Base-by-base conservation (phyloP, 2,797 vertebrate genomes). In the Carapus acus region DNA sequence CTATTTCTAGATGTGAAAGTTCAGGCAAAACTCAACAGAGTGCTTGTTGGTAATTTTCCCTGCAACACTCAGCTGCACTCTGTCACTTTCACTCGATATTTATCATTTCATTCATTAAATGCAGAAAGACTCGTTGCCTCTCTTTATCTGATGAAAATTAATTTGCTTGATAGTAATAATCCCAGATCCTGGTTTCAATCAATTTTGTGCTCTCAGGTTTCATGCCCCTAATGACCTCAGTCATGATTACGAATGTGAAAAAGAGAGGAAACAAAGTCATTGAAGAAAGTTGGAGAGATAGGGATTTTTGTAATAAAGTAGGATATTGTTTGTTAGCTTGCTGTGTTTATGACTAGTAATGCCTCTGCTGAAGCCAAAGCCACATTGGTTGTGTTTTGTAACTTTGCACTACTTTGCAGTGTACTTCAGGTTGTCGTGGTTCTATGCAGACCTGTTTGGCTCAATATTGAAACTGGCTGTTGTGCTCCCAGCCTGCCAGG, bases 401-500 rank as follows among this genome's bases (percentile, higher is more conserved):
- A 59, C 39, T 2, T 18, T n/a, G n/a, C 17, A 34, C 12, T 7
- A 13, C 17, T 49, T 42, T 4, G 22, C 15, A 44, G n/a, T 1
- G n/a, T 8, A 7, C 4, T 29, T 20, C 16, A n/a, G 16, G n/a
- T n/a, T 11, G n/a, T 53, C 13, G 14, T 27, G 24, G 9, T 27
- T 27, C 23, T 54, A 5, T 27, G 7, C 17, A 19, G 1, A 8
- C 7, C 36, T 16, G 18, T 49, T 12, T 27, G 16, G 41, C 14
- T 40, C 24, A 46, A 27, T 19, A 27, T 29, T 38, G 16, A 56
- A 19, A 51, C 29, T 8, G 13, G 4, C 67, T 68, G 61, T 70
- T 44, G 75, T 68, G 81, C 36, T 79, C 83, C 76, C 80, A 76
- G 67, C 20, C 42, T 49, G 20, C 63, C 50, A 74, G 80, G 83